Percentiles rank a stretch among this genome's conserved stretches.
Conservation (phyloP, 2,113 vertebrate genomes). For the Coregonus clupeaformis region DNA sequence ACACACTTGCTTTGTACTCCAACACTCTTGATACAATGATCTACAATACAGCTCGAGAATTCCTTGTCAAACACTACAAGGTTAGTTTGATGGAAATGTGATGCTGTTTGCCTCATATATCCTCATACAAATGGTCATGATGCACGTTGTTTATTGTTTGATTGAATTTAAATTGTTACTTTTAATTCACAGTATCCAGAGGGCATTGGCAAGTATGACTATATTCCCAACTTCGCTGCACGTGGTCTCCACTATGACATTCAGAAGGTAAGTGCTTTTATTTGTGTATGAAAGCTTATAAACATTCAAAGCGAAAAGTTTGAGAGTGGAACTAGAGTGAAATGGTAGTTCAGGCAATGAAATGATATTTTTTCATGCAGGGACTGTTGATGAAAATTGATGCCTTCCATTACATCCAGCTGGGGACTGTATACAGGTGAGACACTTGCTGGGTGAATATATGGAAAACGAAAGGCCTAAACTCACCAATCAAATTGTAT, state of each 20-base stretch:
- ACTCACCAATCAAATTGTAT: too few species aligned
- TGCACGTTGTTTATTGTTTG: background rate
- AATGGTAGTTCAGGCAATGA: background rate
- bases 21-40: conserved; percentile 71
- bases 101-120: too few species aligned
- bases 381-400: conserved; percentile 81
- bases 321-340: background rate
- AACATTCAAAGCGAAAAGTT: background rate
- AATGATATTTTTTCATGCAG: conserved; percentile 37
- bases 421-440: conserved; percentile 81
- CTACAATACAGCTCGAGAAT: conserved; percentile 68
- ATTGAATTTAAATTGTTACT: background rate
- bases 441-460: background rate
- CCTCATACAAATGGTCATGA: background rate
- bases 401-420: conserved; percentile 82
- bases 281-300: background rate
- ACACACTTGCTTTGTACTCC: conserved; percentile 80
- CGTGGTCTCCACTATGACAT: conserved; percentile 85
- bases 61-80: conserved; percentile 77
- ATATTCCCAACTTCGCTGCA: conserved; percentile 78
- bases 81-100: conserved; percentile 45
- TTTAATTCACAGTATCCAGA: conserved; percentile 75
- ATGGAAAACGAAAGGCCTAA: background rate
- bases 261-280: conserved; percentile 72
- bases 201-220: conserved; percentile 76